Evolutionary conservation across 2,888 invertebrate genomes (phyloP).

Genomic region (Diploptera punctata): DNA sequence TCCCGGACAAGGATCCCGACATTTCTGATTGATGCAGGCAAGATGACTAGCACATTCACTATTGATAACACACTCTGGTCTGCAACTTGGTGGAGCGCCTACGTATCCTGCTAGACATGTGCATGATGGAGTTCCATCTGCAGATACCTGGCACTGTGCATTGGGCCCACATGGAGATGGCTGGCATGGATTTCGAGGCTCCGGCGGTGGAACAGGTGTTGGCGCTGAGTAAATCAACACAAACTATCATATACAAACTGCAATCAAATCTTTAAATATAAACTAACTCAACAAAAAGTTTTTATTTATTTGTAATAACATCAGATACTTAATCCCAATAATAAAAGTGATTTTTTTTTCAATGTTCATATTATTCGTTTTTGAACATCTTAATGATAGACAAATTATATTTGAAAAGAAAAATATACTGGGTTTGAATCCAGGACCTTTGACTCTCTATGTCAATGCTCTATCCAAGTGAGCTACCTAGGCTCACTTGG

Average conservation of each 20-base stretch:
- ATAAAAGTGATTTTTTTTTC: too few species aligned
- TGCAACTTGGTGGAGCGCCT: slow-evolving; percentile 62
- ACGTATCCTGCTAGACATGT: slow-evolving; percentile 54
- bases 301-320: too few species aligned
- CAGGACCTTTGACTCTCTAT: too few species aligned
- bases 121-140: slow-evolving; percentile 48
- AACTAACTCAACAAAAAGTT: neutral
- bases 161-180: slow-evolving; percentile 75
- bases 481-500: too few species aligned
- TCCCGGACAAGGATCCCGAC: slow-evolving; percentile 53
- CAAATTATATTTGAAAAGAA: too few species aligned
- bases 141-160: slow-evolving; percentile 64
- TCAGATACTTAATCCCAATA: too few species aligned
- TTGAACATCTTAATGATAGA: too few species aligned
- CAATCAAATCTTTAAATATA: neutral
- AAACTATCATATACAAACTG: neutral
- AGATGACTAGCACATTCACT: slow-evolving; percentile 49
- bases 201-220: slow-evolving; percentile 46
- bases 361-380: too few species aligned
- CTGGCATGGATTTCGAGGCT: slow-evolving; percentile 60
- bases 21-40: slow-evolving; percentile 50
- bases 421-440: too few species aligned
- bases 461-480: too few species aligned
- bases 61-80: slow-evolving; percentile 66
- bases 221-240: slow-evolving; percentile 6